A percentile compares a stretch with the other conserved stretches of the same genome.
phyloP scores from a whole-genome alignment of 2,797 vertebrate species.

The Choloepus didactylus region DNA sequence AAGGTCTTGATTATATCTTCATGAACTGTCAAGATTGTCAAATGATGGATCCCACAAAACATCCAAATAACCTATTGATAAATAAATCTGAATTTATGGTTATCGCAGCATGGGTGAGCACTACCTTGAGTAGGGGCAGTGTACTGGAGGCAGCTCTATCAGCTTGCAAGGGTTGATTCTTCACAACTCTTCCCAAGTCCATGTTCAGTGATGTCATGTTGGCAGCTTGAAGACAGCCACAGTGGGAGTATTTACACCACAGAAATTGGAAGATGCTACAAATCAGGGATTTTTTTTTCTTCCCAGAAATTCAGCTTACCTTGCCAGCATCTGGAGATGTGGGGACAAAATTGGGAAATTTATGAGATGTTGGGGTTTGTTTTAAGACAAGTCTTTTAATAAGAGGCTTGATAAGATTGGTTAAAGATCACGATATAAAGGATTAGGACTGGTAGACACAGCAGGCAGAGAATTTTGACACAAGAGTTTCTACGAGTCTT shows the following conservation, averaged over 20 bases:
- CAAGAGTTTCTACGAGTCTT: not conserved
- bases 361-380: not conserved
- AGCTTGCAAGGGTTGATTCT: not conserved
- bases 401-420: not conserved
- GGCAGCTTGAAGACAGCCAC: not conserved
- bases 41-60: not conserved
- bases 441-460: not conserved
- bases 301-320: not conserved
- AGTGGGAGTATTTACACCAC: not conserved
- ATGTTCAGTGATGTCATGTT: not conserved
- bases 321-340: not conserved
- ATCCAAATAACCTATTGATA: not conserved
- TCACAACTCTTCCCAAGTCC: not conserved
- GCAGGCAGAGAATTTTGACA: not conserved
- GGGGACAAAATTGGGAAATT: not conserved
- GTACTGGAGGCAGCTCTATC: not conserved
- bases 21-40: not conserved
- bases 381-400: slow-evolving; percentile 27
- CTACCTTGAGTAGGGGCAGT: no score
- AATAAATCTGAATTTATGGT: not conserved
- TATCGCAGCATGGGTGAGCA: not conserved
- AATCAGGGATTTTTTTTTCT: not conserved
- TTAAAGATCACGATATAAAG: not conserved
- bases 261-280: not conserved
- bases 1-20: not conserved